These are phyloP conservation scores for Dorcus parallelipipedus DNA, from an alignment of 2,888 invertebrate species.

Conservation along the genomic window DNA sequence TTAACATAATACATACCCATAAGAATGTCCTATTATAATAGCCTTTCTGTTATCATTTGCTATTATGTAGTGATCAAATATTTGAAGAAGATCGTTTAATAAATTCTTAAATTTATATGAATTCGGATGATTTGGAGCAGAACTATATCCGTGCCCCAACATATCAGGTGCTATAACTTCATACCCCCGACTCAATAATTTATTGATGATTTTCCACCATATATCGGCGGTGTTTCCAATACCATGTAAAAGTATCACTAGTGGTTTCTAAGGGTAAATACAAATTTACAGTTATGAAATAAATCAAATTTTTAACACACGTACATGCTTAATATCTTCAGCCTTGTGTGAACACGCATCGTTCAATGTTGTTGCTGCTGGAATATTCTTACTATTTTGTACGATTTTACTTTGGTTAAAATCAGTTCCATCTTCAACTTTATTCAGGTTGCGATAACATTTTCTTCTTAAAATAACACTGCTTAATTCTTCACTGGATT, in stretches of 20 bases:
- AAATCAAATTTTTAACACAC: neutral
- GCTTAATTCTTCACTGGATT: slow-evolving; percentile 30
- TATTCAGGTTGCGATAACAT: slow-evolving; percentile 13
- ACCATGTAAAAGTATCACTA: slow-evolving; percentile 64
- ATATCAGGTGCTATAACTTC: slow-evolving; percentile 65
- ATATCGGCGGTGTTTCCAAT: slow-evolving; percentile 64
- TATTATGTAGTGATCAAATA: slow-evolving; percentile 61
- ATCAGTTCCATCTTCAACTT: slow-evolving; percentile 5
- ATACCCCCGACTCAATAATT: slow-evolving; percentile 57
- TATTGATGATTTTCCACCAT: slow-evolving; percentile 59
- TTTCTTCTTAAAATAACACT: slow-evolving; percentile 29
- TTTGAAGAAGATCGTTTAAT: slow-evolving; percentile 55
- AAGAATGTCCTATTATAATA: slow-evolving; percentile 65
- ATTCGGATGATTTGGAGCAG: slow-evolving; percentile 54
- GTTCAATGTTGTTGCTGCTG: slow-evolving; percentile 6
- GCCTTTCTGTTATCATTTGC: slow-evolving; percentile 50
- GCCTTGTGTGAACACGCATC: slow-evolving; percentile 8
- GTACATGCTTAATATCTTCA: slow-evolving; percentile 5
- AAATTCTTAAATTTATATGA: slow-evolving; percentile 61
- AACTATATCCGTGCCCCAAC: slow-evolving; percentile 65
- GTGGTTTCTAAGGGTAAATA: slow-evolving; percentile 46
- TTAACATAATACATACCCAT: slow-evolving; percentile 53
- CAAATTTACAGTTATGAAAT: neutral
- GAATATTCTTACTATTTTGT: slow-evolving; percentile 11
- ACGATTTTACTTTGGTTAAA: slow-evolving; percentile 16